Percentiles rank a stretch among this genome's conserved stretches.
These are phyloP conservation scores for Amphilophus citrinellus DNA, from an alignment of 2,113 vertebrate species.

Conservation along the genomic window DNA sequence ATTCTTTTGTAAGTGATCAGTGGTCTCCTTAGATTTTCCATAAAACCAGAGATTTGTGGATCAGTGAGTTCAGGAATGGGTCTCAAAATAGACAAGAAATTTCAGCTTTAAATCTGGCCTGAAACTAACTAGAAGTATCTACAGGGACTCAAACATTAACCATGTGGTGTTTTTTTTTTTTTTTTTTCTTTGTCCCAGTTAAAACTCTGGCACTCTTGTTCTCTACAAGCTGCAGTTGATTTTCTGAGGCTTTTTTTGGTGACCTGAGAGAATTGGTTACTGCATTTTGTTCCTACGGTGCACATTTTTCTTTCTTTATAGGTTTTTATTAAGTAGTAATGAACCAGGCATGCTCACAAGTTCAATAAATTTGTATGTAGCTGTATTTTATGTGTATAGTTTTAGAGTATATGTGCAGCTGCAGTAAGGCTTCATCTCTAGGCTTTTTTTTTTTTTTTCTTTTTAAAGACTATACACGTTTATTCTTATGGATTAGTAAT, in stretches of 20 bases:
- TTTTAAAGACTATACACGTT: no score
- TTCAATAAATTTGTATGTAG: background rate
- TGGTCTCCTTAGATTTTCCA: background rate
- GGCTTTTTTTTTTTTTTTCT: no score
- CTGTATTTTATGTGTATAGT: background rate
- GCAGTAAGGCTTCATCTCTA: no score
- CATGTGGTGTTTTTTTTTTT: background rate
- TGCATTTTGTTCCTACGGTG: background rate
- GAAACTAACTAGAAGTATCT: background rate
- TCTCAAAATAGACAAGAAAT: background rate
- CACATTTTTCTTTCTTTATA: background rate
- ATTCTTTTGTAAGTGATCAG: background rate
- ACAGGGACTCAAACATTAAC: background rate
- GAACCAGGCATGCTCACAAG: background rate
- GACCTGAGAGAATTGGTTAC: background rate
- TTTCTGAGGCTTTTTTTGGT: conserved; percentile 7
- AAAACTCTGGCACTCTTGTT: conserved; percentile 14
- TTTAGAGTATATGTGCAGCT: background rate
- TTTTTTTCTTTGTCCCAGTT: conserved; percentile 13
- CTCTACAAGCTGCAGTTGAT: conserved; percentile 26
- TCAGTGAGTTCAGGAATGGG: accelerated
- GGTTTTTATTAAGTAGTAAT: background rate
- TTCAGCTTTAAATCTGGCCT: conserved; percentile 14
- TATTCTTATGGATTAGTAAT: no score
- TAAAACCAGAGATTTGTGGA: background rate